Conservation (phyloP, 2,888 invertebrate genomes). For the Parasteatoda lunata region DNA sequence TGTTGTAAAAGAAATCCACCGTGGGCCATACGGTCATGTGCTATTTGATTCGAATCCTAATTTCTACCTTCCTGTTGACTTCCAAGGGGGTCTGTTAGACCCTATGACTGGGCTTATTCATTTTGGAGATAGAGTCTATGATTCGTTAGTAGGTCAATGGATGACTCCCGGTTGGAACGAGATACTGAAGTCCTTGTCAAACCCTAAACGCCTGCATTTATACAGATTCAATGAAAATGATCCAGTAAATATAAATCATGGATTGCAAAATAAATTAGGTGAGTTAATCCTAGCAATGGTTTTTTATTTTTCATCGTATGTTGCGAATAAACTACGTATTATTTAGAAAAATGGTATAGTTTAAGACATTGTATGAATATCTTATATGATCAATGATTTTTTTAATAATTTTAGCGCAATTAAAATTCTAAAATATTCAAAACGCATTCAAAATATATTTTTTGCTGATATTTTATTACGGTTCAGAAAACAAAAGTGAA, state of each 20-base stretch:
- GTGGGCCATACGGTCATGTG: constrained; percentile 93
- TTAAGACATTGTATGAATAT: too few relatives aligned
- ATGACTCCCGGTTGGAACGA: constrained; percentile 95
- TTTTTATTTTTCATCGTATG: too few relatives aligned
- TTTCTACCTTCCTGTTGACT: constrained; percentile 79
- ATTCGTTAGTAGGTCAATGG: constrained; percentile 96
- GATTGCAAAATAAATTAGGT: constrained; percentile 68
- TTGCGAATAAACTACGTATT: too few relatives aligned
- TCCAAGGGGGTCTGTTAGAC: constrained; percentile 84
- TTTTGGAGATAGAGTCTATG: constrained; percentile 85
- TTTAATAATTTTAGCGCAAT: too few relatives aligned
- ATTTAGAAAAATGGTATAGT: too few relatives aligned
- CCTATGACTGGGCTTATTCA: constrained; percentile 90
- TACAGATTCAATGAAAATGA: constrained; percentile 94
- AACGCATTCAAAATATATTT: too few relatives aligned
- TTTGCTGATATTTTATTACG: too few relatives aligned
- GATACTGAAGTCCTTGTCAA: constrained; percentile 87
- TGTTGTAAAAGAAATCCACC: constrained; percentile 90
- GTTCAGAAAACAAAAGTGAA: too few relatives aligned
- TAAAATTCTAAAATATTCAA: too few relatives aligned
- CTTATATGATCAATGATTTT: too few relatives aligned
- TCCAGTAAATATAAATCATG: constrained; percentile 81
- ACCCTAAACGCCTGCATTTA: constrained; percentile 92
- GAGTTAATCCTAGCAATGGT: constrained; percentile 17
- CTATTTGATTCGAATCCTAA: constrained; percentile 92